A percentile compares a stretch with the other conserved stretches of the same genome.
These are phyloP conservation scores for Remorina albescens DNA, from an alignment of 2,797 vertebrate species.

Conservation along the genomic window DNA sequence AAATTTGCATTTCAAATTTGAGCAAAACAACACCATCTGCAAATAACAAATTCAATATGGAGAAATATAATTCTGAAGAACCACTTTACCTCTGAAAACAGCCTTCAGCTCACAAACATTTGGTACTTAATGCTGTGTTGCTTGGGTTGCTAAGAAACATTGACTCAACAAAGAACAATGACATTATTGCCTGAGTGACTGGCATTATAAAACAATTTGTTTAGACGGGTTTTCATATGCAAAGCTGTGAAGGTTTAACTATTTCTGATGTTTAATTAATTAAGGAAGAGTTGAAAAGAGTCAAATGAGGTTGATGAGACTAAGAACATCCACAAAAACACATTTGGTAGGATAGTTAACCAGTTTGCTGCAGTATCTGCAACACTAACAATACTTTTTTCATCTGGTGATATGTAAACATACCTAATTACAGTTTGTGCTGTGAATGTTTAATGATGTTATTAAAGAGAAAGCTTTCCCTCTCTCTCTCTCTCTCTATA, in stretches of 20 bases:
- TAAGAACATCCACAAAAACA: background rate
- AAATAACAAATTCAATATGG: background rate
- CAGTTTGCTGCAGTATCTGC: too few species aligned
- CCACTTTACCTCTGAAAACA: conserved; percentile 48
- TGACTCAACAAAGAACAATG: conserved; percentile 61
- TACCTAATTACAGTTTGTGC: too few species aligned
- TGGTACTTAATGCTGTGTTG: conserved; percentile 59
- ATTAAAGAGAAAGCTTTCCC: too few species aligned
- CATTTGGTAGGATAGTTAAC: too few species aligned
- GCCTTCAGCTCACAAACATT: conserved; percentile 25
- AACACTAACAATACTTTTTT: too few species aligned
- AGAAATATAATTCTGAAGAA: conserved; percentile 12
- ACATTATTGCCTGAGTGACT: conserved; percentile 33
- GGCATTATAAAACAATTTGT: background rate
- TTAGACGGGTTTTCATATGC: background rate
- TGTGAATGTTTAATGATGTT: too few species aligned
- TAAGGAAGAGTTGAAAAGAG: background rate
- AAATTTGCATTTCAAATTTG: background rate
- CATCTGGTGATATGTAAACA: too few species aligned
- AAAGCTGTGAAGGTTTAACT: background rate
- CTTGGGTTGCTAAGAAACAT: conserved; percentile 78
- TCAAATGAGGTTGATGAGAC: background rate
- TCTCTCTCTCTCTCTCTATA: too few species aligned
- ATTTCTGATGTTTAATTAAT: background rate
- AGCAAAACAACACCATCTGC: too few species aligned